Conservation (phyloP, 2,888 invertebrate species). For the Gisinianus flammeolus region DNA sequence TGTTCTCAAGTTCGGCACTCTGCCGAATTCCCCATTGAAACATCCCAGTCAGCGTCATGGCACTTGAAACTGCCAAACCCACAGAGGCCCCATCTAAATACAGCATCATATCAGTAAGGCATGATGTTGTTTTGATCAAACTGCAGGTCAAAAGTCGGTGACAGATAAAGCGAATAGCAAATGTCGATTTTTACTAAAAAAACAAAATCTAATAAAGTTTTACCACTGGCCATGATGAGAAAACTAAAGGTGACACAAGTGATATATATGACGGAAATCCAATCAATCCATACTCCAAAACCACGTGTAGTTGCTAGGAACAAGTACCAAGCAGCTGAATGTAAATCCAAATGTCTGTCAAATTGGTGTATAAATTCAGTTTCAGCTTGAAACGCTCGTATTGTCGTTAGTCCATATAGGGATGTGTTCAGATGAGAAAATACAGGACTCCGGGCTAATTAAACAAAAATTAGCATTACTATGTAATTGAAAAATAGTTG, state of each 20-base stretch:
- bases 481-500: background rate
- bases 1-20: slow-evolving; percentile 65
- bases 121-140: too few species aligned
- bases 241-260: slow-evolving; percentile 72
- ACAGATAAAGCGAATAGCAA: too few species aligned
- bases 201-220: background rate
- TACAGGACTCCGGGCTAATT: slow-evolving; percentile 86
- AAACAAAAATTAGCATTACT: background rate
- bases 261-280: slow-evolving; percentile 83
- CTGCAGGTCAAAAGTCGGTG: too few species aligned
- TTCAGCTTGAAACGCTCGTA: slow-evolving; percentile 85
- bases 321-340: slow-evolving; percentile 74
- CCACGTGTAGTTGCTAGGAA: slow-evolving; percentile 85
- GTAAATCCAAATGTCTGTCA: slow-evolving; percentile 73
- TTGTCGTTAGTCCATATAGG: slow-evolving; percentile 86
- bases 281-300: slow-evolving; percentile 79
- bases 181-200: too few species aligned
- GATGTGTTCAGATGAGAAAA: slow-evolving; percentile 90
- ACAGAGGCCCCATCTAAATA: slow-evolving; percentile 25
- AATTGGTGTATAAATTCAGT: slow-evolving; percentile 77
- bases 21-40: slow-evolving; percentile 48
- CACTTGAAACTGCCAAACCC: slow-evolving; percentile 22
- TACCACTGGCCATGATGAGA: slow-evolving; percentile 9
- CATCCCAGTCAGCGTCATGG: slow-evolving; percentile 67
- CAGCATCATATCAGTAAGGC: too few species aligned